Evolutionary conservation across 2,113 vertebrate species (phyloP).

Genomic region (Plecotus auritus): DNA sequence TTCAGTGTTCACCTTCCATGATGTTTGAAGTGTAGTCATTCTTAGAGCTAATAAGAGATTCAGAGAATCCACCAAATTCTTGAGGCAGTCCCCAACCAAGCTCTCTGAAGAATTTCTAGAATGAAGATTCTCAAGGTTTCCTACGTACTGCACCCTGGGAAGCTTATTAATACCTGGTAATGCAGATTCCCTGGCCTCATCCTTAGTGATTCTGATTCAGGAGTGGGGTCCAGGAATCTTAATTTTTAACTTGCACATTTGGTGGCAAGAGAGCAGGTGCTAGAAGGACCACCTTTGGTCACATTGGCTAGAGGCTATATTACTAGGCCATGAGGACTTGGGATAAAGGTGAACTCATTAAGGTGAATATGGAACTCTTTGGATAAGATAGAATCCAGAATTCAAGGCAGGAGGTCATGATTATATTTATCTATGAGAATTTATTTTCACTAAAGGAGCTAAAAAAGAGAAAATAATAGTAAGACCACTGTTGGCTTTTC

Average conservation of each 20-base stretch:
- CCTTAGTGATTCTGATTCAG: not conserved
- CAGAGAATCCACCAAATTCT: not conserved
- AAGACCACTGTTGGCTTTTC: not conserved
- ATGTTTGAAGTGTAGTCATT: not conserved
- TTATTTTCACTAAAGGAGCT: not conserved
- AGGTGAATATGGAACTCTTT: not conserved
- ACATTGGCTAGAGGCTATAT: not conserved
- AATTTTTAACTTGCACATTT: not conserved
- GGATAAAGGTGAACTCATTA: not conserved
- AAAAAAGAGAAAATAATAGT: not conserved
- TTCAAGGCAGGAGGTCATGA: not conserved
- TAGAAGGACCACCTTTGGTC: not conserved
- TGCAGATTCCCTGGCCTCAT: not conserved
- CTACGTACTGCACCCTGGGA: not conserved
- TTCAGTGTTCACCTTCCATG: not conserved
- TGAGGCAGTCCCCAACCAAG: not conserved
- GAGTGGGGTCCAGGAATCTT: not conserved
- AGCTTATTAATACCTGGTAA: not conserved
- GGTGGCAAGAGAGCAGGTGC: not conserved
- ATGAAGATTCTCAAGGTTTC: not conserved
- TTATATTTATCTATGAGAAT: not conserved
- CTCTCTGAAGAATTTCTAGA: not conserved
- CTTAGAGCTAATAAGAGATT: not conserved
- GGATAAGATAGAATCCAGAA: not conserved
- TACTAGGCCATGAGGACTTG: not conserved